phyloP scores from a whole-genome alignment of 2,113 vertebrate species.

The Antigone vipio region DNA sequence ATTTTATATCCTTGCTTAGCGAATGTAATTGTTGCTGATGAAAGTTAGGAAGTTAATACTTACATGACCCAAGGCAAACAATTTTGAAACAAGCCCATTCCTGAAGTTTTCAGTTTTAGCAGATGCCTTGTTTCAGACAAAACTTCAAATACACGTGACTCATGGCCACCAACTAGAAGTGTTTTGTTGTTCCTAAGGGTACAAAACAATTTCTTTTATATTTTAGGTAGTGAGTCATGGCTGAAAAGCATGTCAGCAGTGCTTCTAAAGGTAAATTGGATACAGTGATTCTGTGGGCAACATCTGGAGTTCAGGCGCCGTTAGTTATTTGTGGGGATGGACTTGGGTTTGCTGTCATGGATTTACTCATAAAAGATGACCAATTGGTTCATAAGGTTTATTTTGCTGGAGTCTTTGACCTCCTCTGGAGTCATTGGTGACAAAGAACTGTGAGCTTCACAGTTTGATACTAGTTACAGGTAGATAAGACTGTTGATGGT shows the following conservation, averaged over 20 bases:
- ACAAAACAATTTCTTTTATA: neutral
- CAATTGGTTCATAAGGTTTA: neutral
- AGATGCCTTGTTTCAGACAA: neutral
- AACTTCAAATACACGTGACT: neutral
- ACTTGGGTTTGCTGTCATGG: neutral
- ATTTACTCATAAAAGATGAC: neutral
- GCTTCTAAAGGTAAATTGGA: neutral
- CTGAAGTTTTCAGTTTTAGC: slow-evolving; percentile 13
- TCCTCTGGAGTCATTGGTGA: neutral
- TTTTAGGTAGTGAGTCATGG: neutral
- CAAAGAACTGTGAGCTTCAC: neutral
- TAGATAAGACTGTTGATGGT: neutral
- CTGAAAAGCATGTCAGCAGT: neutral
- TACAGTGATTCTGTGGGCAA: neutral
- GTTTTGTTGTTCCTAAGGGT: neutral
- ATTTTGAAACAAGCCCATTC: slow-evolving; percentile 21
- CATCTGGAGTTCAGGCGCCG: neutral
- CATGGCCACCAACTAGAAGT: neutral
- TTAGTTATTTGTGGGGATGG: neutral
- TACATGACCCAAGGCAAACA: neutral
- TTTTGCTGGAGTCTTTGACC: neutral
- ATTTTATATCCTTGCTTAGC: neutral
- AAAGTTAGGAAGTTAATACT: neutral
- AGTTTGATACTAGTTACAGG: neutral
- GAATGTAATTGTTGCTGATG: neutral